These are phyloP conservation scores for Labeo rohita DNA, from an alignment of 2,113 vertebrate genomes.

Conservation along the genomic window DNA sequence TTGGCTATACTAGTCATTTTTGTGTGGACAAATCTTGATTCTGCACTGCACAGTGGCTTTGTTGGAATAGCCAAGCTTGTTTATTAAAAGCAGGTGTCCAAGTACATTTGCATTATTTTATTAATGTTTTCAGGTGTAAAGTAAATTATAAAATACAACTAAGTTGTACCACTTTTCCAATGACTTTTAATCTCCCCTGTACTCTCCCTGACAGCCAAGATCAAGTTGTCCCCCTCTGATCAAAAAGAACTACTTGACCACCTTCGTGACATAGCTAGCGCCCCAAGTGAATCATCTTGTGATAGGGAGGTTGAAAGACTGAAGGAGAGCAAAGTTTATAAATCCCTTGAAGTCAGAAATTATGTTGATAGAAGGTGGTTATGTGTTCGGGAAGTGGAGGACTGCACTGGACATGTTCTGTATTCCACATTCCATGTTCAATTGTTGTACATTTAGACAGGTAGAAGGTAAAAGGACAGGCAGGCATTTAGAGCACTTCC, in stretches of 20 bases:
- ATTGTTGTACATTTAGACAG: background rate
- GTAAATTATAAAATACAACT: too few relatives aligned
- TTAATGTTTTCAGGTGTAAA: too few relatives aligned
- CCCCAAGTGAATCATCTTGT: background rate
- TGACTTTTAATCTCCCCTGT: background rate
- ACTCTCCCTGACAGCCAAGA: background rate
- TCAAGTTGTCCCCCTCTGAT: background rate
- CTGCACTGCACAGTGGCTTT: too few relatives aligned
- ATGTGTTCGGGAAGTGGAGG: slow-evolving; percentile 2
- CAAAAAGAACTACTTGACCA: background rate
- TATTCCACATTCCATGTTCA: slow-evolving; percentile 18
- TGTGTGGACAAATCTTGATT: too few relatives aligned
- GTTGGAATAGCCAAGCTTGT: background rate
- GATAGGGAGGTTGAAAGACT: slow-evolving; percentile 4
- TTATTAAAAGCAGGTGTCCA: background rate
- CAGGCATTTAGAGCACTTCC: background rate
- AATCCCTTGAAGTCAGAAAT: background rate
- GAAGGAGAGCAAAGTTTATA: slow-evolving; percentile 16
- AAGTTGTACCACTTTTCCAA: background rate
- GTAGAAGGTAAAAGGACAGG: background rate
- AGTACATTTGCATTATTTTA: too few relatives aligned
- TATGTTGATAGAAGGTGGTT: slow-evolving; percentile 9
- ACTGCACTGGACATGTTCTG: slow-evolving; percentile 11
- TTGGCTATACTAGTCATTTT: too few relatives aligned
- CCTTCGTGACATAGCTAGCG: background rate